phyloP scores from a whole-genome alignment of 2,113 vertebrate genomes.

The Sapayoa aenigma region DNA sequence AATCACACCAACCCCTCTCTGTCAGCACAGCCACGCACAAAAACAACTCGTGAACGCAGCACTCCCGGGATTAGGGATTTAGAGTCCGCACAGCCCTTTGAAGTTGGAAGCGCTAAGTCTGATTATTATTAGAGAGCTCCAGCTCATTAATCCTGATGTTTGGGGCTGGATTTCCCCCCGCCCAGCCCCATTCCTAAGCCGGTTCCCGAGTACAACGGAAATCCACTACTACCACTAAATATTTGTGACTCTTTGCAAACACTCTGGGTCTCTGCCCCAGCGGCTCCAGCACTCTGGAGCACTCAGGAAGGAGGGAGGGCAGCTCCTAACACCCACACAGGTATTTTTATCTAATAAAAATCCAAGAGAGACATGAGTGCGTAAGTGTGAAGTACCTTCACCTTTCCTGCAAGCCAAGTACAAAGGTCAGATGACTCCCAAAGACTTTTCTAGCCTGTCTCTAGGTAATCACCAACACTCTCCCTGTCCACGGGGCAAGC shows the following conservation, averaged over 20 bases:
- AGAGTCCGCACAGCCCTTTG: slow-evolving; percentile 15
- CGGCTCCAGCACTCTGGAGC: background rate
- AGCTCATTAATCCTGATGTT: slow-evolving; percentile 51
- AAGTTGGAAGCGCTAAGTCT: slow-evolving; percentile 57
- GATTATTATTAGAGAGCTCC: slow-evolving; percentile 58
- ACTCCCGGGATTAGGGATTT: slow-evolving; percentile 36
- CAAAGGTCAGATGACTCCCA: slow-evolving; percentile 55
- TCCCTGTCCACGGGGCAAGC: rapidly evolving
- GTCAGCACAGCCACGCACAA: background rate
- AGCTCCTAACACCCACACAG: background rate
- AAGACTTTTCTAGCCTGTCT: background rate
- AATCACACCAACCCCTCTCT: background rate
- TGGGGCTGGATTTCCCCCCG: background rate
- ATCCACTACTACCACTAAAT: background rate
- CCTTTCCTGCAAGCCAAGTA: slow-evolving; percentile 42
- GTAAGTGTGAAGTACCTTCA: slow-evolving; percentile 53
- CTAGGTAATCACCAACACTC: background rate
- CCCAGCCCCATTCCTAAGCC: background rate
- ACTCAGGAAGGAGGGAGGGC: background rate
- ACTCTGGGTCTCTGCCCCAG: background rate
- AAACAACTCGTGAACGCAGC: slow-evolving; percentile 62
- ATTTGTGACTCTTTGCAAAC: background rate
- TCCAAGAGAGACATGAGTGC: background rate
- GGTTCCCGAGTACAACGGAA: background rate
- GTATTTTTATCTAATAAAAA: slow-evolving; percentile 36